Base-by-base conservation (phyloP, 2,113 vertebrate species). In the Aleadryas rufinucha region DNA sequence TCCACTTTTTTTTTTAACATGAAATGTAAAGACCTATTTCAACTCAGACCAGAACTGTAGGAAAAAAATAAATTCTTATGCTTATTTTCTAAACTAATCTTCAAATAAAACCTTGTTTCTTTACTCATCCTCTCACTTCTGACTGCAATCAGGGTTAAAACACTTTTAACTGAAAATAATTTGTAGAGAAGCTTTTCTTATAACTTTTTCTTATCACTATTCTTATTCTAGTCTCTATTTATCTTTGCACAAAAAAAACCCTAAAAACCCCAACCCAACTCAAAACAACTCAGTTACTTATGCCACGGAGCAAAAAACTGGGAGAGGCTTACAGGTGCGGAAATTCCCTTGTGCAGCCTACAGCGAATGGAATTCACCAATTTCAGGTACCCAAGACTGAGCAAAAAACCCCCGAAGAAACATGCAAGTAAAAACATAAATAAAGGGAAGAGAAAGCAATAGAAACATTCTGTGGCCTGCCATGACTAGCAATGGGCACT, bases 331-430 rank as follows among this genome's bases (percentile, higher is more conserved):
- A 26, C 1, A 72, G 23, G 10, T 2, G 2, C 15, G 70, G 23
- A 45, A 18, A 16, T 6, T 57, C 14, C 8, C 66, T 61, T 61
- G 12, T 33, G 50, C 3, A 1, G 7, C 28, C 33, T 65, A 16
- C 6, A 82, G 23, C 15, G 49, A 23, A 49, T 4, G 19, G 10
- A 39, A 69, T 13, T 14, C 23, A 61, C 49, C 4, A 35, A 14
- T 53, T 89, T 89, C 28, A 83, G 21, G 16, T 24, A 45, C 7
- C 5, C 12, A 59, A 18, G 5, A 3, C 4, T 35, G 6, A 75
- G 16, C 0, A 3, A 70, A 56, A 63, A 7, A 30, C 18, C 2
- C 4, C 8, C 16, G 53, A 26, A 33, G 2, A 39, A 47, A 26
- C 7, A 33, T 14, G 0, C 2, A 85, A 52, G 7, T 3, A 31